phyloP scores from a whole-genome alignment of 2,797 vertebrate genomes.

The Helostoma temminkii region DNA sequence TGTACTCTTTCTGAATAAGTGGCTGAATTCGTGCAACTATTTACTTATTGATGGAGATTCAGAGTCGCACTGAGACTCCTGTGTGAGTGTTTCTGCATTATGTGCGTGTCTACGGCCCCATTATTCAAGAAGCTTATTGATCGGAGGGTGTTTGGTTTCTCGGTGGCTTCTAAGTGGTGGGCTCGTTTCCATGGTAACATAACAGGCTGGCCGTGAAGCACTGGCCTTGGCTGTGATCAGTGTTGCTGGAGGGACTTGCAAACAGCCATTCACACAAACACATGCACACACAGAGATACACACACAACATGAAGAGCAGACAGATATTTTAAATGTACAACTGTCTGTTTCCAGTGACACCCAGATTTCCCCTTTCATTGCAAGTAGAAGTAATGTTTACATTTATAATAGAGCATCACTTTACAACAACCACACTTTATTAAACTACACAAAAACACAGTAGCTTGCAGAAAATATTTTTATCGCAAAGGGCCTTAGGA shows the following conservation, averaged over 20 bases:
- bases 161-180: conserved; percentile 62
- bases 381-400: conserved; percentile 8
- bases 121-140: conserved; percentile 82
- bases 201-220: conserved; percentile 70
- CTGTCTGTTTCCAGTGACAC: conserved; percentile 33
- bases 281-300: conserved; percentile 26
- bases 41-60: conserved; percentile 56
- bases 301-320: conserved; percentile 38
- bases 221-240: conserved; percentile 75
- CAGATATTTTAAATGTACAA: conserved; percentile 49
- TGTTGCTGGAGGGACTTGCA: conserved; percentile 61
- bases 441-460: conserved; percentile 1
- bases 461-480: not conserved
- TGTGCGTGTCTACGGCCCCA: conserved; percentile 43
- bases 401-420: conserved; percentile 9
- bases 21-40: conserved; percentile 46
- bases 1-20: conserved; percentile 52
- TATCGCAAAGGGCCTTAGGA: too few relatives aligned
- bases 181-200: conserved; percentile 82
- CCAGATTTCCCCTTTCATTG: conserved; percentile 5
- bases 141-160: conserved; percentile 80
- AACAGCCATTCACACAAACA: conserved; percentile 13
- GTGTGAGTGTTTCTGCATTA: conserved; percentile 6
- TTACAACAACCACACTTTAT: not conserved
- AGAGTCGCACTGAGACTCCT: conserved; percentile 27